Evolutionary conservation across 2,888 invertebrate genomes (phyloP), one percentile per base, ranked within the genome.

Genomic region (Carterocephalus palaemon): DNA sequence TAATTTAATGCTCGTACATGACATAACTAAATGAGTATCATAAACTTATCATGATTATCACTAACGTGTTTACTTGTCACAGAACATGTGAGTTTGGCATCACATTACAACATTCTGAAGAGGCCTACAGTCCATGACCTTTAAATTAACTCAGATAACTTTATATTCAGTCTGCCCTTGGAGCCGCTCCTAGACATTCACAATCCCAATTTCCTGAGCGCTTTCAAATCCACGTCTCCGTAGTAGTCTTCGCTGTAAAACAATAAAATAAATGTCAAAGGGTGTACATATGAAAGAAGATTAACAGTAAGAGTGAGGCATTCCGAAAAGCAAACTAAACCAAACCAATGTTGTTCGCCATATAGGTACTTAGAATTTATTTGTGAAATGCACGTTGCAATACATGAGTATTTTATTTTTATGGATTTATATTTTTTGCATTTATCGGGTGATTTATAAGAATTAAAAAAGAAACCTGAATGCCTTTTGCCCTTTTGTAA

Each of bases 181-280:
- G 84, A 84, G 81, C 60, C 75, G 78, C 82, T 76, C 75, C 83
- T 74, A 64, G 78, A 65, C 82, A 85, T 89, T 86, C 85, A 91
- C 82, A 90, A 91, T 72, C 94, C 95, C 84, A 92, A 83, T 77
- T 95, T 95, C 89, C 93, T 93, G 69, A 95, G 87, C 48, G 93
- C 92, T 85, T 96, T 96, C 59, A 96, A 88, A 81, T 96, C 95
- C 66, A 95, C 92, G 71, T 95, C 95, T 59, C 95, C 95, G 79
- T 96, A 96, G 89, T 96, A 96, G 86, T 96, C 95, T 89, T 95
- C 95, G 85, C 96, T 95, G 89, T 62, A 78, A 82, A 64, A 53
- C 36, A 51, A 48, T 49, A 3, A 15, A 16, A 19, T 36, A 12
- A 9, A 39, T 34, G 16, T 51, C 10, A 45, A 20, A 16, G 1